Evolutionary conservation across 1,140 invertebrate genomes (phyloP).

Genomic region (Yoshiicerus persimilis): DNA sequence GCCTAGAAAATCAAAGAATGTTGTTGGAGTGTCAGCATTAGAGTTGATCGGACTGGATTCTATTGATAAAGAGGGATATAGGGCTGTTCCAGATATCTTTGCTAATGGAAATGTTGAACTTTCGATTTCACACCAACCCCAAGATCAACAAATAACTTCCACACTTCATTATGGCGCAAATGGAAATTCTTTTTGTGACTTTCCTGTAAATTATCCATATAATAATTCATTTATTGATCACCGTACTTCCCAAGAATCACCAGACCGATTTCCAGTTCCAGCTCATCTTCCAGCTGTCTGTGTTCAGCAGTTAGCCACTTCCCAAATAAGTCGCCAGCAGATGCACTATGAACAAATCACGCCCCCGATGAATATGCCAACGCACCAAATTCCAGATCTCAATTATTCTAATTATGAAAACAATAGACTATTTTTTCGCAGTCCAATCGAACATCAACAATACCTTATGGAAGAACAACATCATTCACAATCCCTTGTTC

Average conservation of each 20-base stretch:
- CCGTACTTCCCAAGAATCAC: no score
- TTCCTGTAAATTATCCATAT: no score
- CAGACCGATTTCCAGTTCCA: no score
- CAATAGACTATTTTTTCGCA: background rate
- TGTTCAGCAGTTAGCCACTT: background rate
- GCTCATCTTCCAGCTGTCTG: background rate
- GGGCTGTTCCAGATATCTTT: no score
- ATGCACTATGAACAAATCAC: background rate
- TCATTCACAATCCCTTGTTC: no score
- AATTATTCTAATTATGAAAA: background rate
- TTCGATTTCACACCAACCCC: background rate
- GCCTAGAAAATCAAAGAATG: background rate
- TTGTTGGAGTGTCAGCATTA: no score
- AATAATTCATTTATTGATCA: no score
- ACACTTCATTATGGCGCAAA: no score
- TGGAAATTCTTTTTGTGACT: no score
- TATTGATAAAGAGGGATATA: background rate
- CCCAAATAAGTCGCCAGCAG: background rate
- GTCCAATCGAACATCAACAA: background rate
- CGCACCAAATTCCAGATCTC: background rate
- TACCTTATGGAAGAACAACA: no score
- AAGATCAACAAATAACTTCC: no score
- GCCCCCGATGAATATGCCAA: background rate
- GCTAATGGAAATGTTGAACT: background rate
- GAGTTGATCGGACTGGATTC: background rate